Percentiles rank a stretch among this genome's conserved stretches.
phyloP scores from a whole-genome alignment of 1,140 invertebrate genomes.

The Aplysia californica region DNA sequence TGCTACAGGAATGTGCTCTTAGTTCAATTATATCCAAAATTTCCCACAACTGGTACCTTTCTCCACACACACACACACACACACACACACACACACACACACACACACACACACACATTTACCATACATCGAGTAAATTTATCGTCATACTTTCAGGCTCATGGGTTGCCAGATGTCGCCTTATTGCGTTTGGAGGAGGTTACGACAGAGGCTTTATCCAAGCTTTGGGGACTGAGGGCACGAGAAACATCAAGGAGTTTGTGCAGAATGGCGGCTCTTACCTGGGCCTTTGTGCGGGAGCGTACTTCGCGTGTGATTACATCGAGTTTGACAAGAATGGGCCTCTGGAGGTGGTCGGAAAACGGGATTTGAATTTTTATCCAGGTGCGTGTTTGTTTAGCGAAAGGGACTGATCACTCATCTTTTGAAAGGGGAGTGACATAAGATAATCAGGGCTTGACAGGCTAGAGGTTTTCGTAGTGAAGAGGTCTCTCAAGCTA shows the following conservation, averaged over 20 bases:
- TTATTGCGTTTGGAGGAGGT: slow-evolving; percentile 64
- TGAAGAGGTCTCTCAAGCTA: neutral
- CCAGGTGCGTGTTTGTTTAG: slow-evolving; percentile 45
- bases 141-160: slow-evolving; percentile 1
- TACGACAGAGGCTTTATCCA: slow-evolving; percentile 62
- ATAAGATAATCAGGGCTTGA: neutral
- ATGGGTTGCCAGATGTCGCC: slow-evolving; percentile 37
- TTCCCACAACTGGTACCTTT: no score
- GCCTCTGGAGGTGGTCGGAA: slow-evolving; percentile 58
- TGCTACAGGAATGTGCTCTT: no score
- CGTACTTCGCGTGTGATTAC: slow-evolving; percentile 60
- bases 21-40: no score
- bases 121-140: no score
- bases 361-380: slow-evolving; percentile 59
- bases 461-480: no score
- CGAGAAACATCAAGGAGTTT: slow-evolving; percentile 49
- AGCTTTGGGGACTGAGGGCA: slow-evolving; percentile 48
- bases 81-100: no score
- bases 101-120: no score
- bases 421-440: neutral
- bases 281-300: slow-evolving; percentile 64
- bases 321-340: slow-evolving; percentile 65
- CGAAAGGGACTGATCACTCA: neutral
- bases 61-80: no score
- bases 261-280: slow-evolving; percentile 60